Conservation (phyloP, 2,113 vertebrate species). For the Gambusia affinis region DNA sequence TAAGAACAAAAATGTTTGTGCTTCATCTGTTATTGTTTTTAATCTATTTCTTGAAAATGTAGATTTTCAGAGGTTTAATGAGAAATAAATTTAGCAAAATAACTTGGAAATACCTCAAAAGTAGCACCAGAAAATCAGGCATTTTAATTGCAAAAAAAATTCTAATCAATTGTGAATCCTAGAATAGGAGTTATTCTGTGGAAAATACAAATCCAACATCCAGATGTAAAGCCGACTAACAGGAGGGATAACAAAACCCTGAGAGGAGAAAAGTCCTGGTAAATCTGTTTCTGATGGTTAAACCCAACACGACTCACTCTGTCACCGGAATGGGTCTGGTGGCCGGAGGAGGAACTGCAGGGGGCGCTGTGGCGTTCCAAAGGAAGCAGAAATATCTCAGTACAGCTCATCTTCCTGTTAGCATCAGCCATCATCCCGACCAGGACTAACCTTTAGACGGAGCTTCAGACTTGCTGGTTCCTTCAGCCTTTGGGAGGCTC, state of each 20-base stretch:
- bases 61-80: no score
- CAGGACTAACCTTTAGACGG: constrained; percentile 27
- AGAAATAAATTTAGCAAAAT: no score
- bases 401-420: background rate
- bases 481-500: constrained; percentile 34
- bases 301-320: constrained; percentile 39
- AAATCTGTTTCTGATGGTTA: background rate
- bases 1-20: no score
- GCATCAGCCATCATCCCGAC: background rate
- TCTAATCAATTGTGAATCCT: no score
- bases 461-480: constrained; percentile 21
- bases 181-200: background rate
- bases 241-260: background rate
- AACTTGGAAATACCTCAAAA: no score
- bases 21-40: no score
- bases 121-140: no score
- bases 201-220: background rate
- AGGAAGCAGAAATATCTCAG: background rate
- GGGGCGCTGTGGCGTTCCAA: constrained; percentile 1
- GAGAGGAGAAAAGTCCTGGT: background rate
- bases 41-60: no score
- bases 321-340: constrained; percentile 13
- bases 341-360: constrained; percentile 7
- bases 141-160: no score
- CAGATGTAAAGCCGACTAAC: background rate